Percentiles rank a stretch among this genome's conserved stretches.
phyloP scores from a whole-genome alignment of 1,140 invertebrate genomes.

The Euwallacea similis region DNA sequence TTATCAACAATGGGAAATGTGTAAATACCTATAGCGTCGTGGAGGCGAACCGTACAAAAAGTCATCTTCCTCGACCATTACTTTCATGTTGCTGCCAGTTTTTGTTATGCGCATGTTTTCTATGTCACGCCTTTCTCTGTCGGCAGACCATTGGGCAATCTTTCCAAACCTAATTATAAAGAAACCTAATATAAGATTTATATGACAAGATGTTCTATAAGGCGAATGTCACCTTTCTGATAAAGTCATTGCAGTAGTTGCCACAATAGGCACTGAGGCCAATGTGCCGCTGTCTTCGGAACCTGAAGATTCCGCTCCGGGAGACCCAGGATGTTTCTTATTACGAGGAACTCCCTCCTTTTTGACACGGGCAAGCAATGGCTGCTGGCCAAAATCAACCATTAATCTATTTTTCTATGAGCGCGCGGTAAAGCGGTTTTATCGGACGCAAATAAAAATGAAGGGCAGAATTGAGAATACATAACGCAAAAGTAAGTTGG shows the following conservation, averaged over 20 bases:
- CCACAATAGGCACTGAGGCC: conserved; percentile 49
- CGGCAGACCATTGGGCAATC: conserved; percentile 85
- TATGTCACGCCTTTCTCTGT: conserved; percentile 71
- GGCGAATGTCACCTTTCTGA: conserved; percentile 62
- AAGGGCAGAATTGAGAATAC: too few relatives aligned
- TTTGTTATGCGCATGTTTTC: conserved; percentile 85
- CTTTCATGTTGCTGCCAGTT: conserved; percentile 71
- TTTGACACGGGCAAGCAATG: conserved; percentile 50
- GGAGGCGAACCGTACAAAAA: conserved; percentile 53
- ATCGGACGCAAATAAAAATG: too few relatives aligned
- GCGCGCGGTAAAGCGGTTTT: too few relatives aligned
- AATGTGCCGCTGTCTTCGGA: conserved; percentile 54
- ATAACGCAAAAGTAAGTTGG: too few relatives aligned
- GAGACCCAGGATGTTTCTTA: conserved; percentile 43
- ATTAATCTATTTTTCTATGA: too few relatives aligned
- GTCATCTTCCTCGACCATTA: conserved; percentile 70
- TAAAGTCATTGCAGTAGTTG: conserved; percentile 64
- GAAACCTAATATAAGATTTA: not conserved
- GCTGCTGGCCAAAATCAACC: conserved; percentile 33
- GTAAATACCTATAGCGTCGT: conserved; percentile 54
- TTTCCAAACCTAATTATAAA: conserved; percentile 68
- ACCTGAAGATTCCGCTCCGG: conserved; percentile 51
- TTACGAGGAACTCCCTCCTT: conserved; percentile 48
- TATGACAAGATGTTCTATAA: not conserved
- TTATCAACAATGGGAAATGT: not conserved